Evolutionary conservation across 2,888 invertebrate species (phyloP).

Genomic region (Drosophila kanekoi): DNA sequence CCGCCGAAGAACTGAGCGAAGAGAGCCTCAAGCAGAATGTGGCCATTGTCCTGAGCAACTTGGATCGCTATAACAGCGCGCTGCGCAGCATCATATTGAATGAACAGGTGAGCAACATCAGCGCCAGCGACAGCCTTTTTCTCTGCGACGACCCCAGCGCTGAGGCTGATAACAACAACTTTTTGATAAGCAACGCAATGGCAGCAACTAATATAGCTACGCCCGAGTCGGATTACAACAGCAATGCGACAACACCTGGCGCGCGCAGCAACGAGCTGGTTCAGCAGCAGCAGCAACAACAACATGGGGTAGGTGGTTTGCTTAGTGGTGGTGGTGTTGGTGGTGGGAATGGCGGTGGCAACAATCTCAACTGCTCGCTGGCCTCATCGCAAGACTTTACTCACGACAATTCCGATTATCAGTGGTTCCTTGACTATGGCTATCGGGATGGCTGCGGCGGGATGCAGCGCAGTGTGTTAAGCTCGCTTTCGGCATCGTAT

Average conservation of each 20-base stretch:
- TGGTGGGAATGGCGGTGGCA: conserved; percentile 56
- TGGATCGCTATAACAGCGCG: conserved; percentile 85
- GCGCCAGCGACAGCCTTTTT: conserved; percentile 73
- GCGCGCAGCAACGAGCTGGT: no score
- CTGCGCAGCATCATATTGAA: conserved; percentile 84
- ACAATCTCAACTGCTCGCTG: conserved; percentile 84
- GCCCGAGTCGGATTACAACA: conserved; percentile 85
- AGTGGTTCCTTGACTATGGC: conserved; percentile 96
- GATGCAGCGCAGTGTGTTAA: conserved; percentile 92
- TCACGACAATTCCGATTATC: conserved; percentile 95
- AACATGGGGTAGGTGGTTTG: conserved; percentile 76
- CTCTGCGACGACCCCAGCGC: conserved; percentile 68
- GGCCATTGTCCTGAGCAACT: conserved; percentile 85
- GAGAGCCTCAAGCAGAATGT: conserved; percentile 85
- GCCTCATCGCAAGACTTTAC: conserved; percentile 88
- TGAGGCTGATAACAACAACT: conserved; percentile 51
- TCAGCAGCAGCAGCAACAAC: conserved; percentile 63
- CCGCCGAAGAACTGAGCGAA: conserved; percentile 84
- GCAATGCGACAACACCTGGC: conserved; percentile 84
- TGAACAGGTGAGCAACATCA: conserved; percentile 82
- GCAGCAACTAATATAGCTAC: conserved; percentile 74
- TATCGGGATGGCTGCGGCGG: conserved; percentile 90
- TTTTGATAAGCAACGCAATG: conserved; percentile 56
- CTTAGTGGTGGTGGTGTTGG: conserved; percentile 67
- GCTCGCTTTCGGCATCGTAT: conserved; percentile 92